Evolutionary conservation across 2,888 invertebrate species (phyloP).

Genomic region (Plebejus melissa): DNA sequence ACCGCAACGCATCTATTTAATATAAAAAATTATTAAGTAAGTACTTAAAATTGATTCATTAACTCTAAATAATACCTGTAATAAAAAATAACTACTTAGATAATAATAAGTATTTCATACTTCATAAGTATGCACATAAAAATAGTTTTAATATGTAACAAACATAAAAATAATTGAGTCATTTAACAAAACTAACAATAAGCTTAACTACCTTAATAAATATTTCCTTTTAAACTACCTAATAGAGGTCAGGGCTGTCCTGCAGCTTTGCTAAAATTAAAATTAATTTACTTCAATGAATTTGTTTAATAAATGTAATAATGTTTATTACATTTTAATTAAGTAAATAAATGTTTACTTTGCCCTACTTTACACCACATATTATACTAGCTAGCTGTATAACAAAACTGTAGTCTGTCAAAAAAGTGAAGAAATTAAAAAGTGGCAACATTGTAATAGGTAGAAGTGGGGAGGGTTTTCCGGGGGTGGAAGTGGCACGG

Average conservation of each 20-base stretch:
- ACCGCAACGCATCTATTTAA: too few relatives aligned
- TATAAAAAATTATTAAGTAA: too few relatives aligned
- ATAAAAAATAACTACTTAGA: neutral
- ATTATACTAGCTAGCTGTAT: too few relatives aligned
- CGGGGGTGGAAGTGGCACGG: too few relatives aligned
- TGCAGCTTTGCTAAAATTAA: neutral
- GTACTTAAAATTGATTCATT: too few relatives aligned
- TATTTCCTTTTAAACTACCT: constrained; percentile 31
- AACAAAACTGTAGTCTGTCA: too few relatives aligned
- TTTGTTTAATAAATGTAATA: neutral
- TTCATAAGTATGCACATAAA: neutral
- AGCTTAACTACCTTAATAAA: constrained; percentile 33
- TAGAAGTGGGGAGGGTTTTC: too few relatives aligned
- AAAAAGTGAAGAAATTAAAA: too few relatives aligned
- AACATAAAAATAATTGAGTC: constrained; percentile 15
- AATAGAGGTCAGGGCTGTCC: constrained; percentile 27
- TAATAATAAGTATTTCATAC: neutral
- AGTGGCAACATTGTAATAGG: too few relatives aligned
- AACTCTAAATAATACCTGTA: neutral
- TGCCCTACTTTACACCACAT: too few relatives aligned
- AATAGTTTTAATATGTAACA: neutral
- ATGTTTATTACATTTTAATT: neutral
- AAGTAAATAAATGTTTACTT: too few relatives aligned
- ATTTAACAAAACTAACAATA: constrained; percentile 23
- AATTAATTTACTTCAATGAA: neutral